A percentile compares a stretch with the other conserved stretches of the same genome.
These are phyloP conservation scores for Polyergus mexicanus DNA, from an alignment of 1,140 invertebrate genomes.

Conservation along the genomic window DNA sequence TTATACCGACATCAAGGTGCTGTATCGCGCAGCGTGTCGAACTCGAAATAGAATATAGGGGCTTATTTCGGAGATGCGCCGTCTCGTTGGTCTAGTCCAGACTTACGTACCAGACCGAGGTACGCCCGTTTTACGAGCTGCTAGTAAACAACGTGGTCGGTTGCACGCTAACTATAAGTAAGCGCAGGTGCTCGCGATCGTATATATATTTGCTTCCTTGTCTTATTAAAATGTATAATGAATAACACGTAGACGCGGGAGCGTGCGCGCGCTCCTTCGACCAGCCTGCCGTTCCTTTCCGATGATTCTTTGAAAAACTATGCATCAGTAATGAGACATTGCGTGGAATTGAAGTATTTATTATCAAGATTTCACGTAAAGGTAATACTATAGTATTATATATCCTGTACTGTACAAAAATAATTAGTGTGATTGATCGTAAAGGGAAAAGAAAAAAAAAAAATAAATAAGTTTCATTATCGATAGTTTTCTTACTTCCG, in stretches of 20 bases:
- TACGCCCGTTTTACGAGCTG: conserved; percentile 75
- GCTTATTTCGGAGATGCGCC: conserved; percentile 81
- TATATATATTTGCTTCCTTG: conserved; percentile 57
- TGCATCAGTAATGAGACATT: conserved; percentile 5
- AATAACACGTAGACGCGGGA: background rate
- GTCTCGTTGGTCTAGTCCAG: conserved; percentile 83
- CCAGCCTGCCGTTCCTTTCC: background rate
- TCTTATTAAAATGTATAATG: conserved; percentile 69
- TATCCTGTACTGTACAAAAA: too few relatives aligned
- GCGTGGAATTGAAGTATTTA: background rate
- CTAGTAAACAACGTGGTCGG: conserved; percentile 69
- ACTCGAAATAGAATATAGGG: conserved; percentile 81
- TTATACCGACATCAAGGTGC: conserved; percentile 73
- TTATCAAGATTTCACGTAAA: background rate
- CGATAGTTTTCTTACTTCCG: background rate
- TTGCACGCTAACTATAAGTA: conserved; percentile 59
- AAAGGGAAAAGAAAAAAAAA: background rate
- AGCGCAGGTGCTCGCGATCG: conserved; percentile 67
- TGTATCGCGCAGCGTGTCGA: conserved; percentile 74
- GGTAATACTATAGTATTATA: background rate
- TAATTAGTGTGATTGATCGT: conserved; percentile 1
- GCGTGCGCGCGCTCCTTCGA: background rate
- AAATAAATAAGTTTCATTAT: background rate
- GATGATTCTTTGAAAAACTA: conserved; percentile 1
- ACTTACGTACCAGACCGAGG: conserved; percentile 81